These are phyloP conservation scores for Antechinus flavipes DNA, from an alignment of 2,113 vertebrate genomes.

Conservation along the genomic window DNA sequence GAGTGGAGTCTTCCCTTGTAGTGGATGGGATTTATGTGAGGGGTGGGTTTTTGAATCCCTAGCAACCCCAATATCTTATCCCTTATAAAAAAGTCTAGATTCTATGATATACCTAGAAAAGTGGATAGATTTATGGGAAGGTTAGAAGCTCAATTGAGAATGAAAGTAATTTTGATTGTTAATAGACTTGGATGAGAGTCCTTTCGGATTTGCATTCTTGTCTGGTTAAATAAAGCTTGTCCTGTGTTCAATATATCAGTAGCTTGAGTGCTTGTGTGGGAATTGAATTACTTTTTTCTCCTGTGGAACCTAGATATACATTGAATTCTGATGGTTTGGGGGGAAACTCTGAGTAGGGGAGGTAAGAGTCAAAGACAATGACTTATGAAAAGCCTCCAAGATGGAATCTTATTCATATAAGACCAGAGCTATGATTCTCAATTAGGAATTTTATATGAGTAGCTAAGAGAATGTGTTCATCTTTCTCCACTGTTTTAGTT, in stretches of 20 bases:
- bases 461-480: constrained; percentile 55
- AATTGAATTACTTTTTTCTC: neutral
- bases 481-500: constrained; percentile 59
- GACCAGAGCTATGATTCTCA: constrained; percentile 25
- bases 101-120: neutral
- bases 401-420: neutral
- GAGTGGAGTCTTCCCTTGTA: neutral
- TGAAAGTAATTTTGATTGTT: neutral
- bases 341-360: neutral
- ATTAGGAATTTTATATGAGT: constrained; percentile 60
- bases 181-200: neutral
- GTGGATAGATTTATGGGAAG: neutral
- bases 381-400: neutral
- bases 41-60: neutral
- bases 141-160: neutral
- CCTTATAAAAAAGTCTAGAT: neutral
- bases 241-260: neutral
- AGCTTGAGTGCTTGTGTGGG: neutral
- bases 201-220: neutral
- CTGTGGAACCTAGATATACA: neutral
- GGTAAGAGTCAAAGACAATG: neutral
- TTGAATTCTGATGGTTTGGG: neutral
- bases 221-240: neutral
- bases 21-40: neutral
- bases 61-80: neutral